Conservation (phyloP, 64 coral and sea anemone genomes). For the Montipora sp. region DNA sequence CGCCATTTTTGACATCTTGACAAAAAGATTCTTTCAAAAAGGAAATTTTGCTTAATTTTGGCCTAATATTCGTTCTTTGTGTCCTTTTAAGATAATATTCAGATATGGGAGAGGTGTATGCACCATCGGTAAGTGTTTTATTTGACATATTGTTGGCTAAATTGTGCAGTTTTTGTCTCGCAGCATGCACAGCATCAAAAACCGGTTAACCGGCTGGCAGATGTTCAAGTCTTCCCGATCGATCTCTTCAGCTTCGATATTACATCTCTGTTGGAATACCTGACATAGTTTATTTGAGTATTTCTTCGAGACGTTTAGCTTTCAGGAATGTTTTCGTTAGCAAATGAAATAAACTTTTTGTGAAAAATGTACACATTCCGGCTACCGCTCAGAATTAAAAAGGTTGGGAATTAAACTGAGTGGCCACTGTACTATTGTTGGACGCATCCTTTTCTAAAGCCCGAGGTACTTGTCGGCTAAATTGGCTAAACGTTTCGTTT, state of each 20-base stretch:
- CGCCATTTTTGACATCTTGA: constrained; percentile 53
- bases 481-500: too few species aligned
- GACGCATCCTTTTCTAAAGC: too few species aligned
- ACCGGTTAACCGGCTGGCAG: background rate
- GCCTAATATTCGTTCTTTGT: background rate
- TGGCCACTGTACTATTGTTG: too few species aligned
- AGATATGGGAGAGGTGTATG: constrained; percentile 91
- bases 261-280: background rate
- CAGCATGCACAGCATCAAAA: background rate
- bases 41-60: background rate
- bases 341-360: too few species aligned
- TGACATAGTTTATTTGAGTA: background rate
- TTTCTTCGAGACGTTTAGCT: background rate
- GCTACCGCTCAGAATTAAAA: too few species aligned
- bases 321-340: too few species aligned
- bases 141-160: background rate
- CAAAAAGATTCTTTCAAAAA: background rate
- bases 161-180: background rate
- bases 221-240: constrained; percentile 23
- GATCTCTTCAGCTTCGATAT: background rate
- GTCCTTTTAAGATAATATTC: background rate
- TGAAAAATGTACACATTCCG: too few species aligned
- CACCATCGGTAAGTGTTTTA: constrained; percentile 73
- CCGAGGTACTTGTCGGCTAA: too few species aligned
- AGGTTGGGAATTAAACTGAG: too few species aligned